phyloP scores from a whole-genome alignment of 92 coral and sea anemone genomes.

The Paramuricea clavata region DNA sequence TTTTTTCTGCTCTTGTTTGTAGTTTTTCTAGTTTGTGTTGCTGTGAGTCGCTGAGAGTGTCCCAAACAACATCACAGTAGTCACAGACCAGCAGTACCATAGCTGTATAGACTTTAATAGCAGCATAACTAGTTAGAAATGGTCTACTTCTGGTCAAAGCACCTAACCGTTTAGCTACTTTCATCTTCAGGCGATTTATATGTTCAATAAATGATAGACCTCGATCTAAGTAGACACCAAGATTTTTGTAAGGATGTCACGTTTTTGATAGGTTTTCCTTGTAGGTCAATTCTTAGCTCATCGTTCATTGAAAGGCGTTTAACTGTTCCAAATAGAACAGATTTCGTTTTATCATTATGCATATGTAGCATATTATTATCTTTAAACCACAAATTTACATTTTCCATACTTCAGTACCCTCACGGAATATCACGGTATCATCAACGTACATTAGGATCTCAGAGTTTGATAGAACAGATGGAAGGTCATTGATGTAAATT shows the following conservation, averaged over 20 bases:
- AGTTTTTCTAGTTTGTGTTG: too few species aligned
- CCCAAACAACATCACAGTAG: too few species aligned
- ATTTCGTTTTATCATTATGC: conserved; percentile 6
- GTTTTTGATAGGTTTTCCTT: neutral
- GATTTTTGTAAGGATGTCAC: neutral
- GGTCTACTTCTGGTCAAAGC: neutral
- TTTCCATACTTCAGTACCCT: neutral
- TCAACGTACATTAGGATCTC: conserved; percentile 24
- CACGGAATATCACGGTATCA: conserved; percentile 23
- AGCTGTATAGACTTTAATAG: too few species aligned
- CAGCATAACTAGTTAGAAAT: too few species aligned
- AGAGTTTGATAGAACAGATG: neutral
- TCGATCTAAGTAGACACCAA: conserved; percentile 17
- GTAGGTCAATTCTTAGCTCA: neutral
- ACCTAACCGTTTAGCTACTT: conserved; percentile 7
- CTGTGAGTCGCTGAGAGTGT: too few species aligned
- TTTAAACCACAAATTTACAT: neutral
- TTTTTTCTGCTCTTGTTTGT: neutral
- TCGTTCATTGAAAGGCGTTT: neutral
- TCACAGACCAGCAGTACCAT: too few species aligned
- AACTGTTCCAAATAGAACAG: neutral
- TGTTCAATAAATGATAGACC: neutral
- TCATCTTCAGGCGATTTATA: neutral
- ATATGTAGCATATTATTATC: neutral
- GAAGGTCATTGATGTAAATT: neutral